phyloP scores from a whole-genome alignment of 1,140 invertebrate species.

The Rhizoglyphus robini region DNA sequence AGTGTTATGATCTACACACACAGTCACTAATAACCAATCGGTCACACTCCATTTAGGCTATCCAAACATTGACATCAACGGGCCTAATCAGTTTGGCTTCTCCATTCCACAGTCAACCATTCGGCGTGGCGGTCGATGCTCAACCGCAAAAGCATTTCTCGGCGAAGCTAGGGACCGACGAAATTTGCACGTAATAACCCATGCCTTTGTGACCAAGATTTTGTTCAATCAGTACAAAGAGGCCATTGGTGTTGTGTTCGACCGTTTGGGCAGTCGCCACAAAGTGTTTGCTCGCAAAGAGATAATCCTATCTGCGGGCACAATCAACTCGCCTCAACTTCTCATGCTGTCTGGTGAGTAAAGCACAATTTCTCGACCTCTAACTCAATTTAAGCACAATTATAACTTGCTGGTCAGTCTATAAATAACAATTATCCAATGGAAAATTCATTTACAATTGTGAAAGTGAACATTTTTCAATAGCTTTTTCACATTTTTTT shows the following conservation, averaged over 20 bases:
- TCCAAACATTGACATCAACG: conserved; percentile 61
- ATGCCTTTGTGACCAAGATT: conserved; percentile 64
- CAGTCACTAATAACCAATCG: too few relatives aligned
- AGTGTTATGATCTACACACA: not conserved
- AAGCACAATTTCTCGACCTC: not conserved
- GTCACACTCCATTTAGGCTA: too few relatives aligned
- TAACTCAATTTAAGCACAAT: not conserved
- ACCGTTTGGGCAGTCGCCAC: conserved; percentile 47
- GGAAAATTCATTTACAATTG: too few relatives aligned
- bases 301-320: conserved; percentile 62
- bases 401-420: not conserved
- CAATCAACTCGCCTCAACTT: conserved; percentile 64
- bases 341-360: conserved; percentile 57
- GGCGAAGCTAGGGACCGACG: conserved; percentile 58
- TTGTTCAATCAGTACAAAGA: conserved; percentile 65
- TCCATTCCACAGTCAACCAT: conserved; percentile 58
- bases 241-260: conserved; percentile 60
- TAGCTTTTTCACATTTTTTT: too few relatives aligned
- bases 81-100: conserved; percentile 45
- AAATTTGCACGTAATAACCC: conserved; percentile 71
- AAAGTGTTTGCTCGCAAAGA: conserved; percentile 54
- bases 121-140: conserved; percentile 64
- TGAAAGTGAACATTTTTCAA: too few relatives aligned
- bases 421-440: too few relatives aligned
- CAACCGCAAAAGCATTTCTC: conserved; percentile 74